Conservation (phyloP, 2,888 invertebrate species). For the Acanthopleura granulata region DNA sequence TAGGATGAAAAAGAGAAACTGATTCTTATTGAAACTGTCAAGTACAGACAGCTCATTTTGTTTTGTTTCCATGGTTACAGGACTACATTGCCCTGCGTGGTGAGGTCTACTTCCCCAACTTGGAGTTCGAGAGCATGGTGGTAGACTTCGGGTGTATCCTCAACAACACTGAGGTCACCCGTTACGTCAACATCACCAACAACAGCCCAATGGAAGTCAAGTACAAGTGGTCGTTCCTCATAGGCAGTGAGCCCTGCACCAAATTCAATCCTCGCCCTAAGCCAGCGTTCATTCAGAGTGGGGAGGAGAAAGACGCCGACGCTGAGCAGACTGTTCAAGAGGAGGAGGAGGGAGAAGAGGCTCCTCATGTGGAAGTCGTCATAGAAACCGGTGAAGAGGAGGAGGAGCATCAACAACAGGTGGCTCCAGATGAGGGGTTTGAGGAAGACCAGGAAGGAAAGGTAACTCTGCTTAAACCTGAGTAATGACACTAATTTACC, state of each 20-base stretch:
- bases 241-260: constrained; percentile 59
- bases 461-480: no score
- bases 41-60: not conserved
- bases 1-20: no score
- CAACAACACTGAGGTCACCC: constrained; percentile 70
- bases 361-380: constrained; percentile 33
- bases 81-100: constrained; percentile 77
- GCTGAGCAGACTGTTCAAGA: constrained; percentile 21
- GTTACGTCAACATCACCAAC: constrained; percentile 73
- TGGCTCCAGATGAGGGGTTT: not conserved
- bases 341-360: constrained; percentile 27
- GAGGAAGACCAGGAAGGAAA: not conserved
- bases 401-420: constrained; percentile 23
- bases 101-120: constrained; percentile 79
- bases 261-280: constrained; percentile 38
- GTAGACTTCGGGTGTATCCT: constrained; percentile 77
- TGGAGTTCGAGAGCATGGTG: constrained; percentile 73
- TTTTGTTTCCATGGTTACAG: constrained; percentile 67
- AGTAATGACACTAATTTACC: no score
- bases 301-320: constrained; percentile 12
- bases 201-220: constrained; percentile 72
- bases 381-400: constrained; percentile 34
- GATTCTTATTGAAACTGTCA: no score
- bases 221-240: constrained; percentile 70
- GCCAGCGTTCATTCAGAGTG: constrained; percentile 6